These are phyloP conservation scores for Beris chalybata DNA, from an alignment of 2,888 invertebrate genomes.

Conservation along the genomic window DNA sequence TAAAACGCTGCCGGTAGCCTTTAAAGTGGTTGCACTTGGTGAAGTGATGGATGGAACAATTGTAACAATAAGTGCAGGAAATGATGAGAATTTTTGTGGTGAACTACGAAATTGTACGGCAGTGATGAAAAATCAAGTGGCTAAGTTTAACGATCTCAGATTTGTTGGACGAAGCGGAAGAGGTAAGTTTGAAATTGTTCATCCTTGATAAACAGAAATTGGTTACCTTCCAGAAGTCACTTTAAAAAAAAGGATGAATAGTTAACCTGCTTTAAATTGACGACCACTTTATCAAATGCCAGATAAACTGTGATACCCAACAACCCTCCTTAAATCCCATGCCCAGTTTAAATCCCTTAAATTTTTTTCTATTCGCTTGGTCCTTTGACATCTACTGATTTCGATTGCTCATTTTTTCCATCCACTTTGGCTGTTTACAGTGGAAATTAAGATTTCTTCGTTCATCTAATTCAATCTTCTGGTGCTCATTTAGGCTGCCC, in stretches of 20 bases:
- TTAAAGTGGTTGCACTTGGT: conserved; percentile 90
- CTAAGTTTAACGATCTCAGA: conserved; percentile 95
- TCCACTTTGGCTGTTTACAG: conserved; percentile 39
- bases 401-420: conserved; percentile 39
- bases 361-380: neutral
- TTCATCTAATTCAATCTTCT: conserved; percentile 41
- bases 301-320: neutral
- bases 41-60: conserved; percentile 93
- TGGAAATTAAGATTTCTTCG: conserved; percentile 40
- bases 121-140: conserved; percentile 95
- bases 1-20: conserved; percentile 93
- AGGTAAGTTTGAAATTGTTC: conserved; percentile 66
- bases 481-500: conserved; percentile 37
- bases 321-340: neutral
- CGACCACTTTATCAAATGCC: conserved; percentile 11
- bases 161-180: conserved; percentile 96
- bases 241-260: no score
- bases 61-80: conserved; percentile 91
- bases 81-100: conserved; percentile 95
- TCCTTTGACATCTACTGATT: conserved; percentile 18
- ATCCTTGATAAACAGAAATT: no score
- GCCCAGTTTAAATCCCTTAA: neutral
- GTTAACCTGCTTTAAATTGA: neutral
- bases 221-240: no score
- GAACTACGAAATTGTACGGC: conserved; percentile 92